Evolutionary conservation across 2,888 invertebrate species (phyloP).

Genomic region (Leucophora obtusa): DNA sequence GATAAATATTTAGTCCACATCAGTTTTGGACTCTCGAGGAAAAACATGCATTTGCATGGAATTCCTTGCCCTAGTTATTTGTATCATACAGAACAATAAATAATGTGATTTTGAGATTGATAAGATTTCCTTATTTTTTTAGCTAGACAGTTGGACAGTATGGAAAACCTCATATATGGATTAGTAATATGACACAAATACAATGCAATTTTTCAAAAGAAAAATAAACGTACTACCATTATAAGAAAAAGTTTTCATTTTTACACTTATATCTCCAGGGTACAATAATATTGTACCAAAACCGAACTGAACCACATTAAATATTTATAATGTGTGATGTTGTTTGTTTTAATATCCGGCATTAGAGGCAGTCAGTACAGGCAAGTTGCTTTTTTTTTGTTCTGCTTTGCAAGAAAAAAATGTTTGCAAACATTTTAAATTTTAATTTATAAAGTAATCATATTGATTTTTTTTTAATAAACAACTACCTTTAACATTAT

Average conservation of each 20-base stretch:
- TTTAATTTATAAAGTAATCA: conserved; percentile 25
- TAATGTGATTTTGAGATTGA: no score
- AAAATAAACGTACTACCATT: neutral
- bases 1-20: no score
- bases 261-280: conserved; percentile 35
- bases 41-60: no score
- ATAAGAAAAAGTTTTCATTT: conserved; percentile 7
- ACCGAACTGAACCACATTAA: neutral
- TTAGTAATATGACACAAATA: no score
- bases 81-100: no score
- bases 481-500: neutral
- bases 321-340: neutral
- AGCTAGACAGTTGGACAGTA: no score
- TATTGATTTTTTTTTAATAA: conserved; percentile 29
- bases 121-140: no score
- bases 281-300: conserved; percentile 30
- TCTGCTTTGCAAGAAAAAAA: no score
- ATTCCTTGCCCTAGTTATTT: no score
- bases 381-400: neutral
- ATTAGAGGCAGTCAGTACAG: neutral
- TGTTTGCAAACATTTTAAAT: neutral
- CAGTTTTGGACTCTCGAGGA: no score
- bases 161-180: no score
- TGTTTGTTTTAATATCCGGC: neutral
- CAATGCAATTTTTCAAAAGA: no score